Evolutionary conservation across 2,888 invertebrate genomes (phyloP).

Genomic region (Meghimatium bilineatum): DNA sequence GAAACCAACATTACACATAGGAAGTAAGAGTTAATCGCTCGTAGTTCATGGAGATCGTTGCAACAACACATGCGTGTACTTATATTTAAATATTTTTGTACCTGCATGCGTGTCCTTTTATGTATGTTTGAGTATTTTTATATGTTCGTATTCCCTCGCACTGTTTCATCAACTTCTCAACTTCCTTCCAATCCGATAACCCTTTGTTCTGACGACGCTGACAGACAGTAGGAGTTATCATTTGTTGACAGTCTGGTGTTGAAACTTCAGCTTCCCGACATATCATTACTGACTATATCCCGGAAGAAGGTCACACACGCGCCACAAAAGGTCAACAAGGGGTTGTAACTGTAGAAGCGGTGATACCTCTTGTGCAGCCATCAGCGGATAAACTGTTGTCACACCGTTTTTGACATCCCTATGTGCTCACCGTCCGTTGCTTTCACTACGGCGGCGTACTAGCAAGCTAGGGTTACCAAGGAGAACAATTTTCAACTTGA

Average conservation of each 20-base stretch:
- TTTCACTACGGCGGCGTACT: background rate
- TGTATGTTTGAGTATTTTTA: too few relatives aligned
- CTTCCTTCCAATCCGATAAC: background rate
- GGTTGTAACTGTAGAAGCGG: slow-evolving; percentile 30
- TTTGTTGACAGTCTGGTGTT: slow-evolving; percentile 23
- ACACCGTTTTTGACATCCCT: slow-evolving; percentile 17
- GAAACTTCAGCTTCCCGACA: background rate
- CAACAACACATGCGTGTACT: too few relatives aligned
- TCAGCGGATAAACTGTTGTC: slow-evolving; percentile 40
- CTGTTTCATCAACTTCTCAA: background rate
- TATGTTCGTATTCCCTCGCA: too few relatives aligned
- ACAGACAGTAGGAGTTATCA: slow-evolving; percentile 2
- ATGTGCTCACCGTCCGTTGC: slow-evolving; percentile 21
- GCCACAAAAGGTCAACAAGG: slow-evolving; percentile 33
- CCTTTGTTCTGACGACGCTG: slow-evolving; percentile 26
- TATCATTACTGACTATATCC: slow-evolving; percentile 33
- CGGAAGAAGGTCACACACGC: slow-evolving; percentile 28
- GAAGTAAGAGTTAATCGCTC: too few relatives aligned
- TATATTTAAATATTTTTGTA: too few relatives aligned
- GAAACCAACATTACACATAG: too few relatives aligned
- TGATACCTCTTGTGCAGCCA: slow-evolving; percentile 30
- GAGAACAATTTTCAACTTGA: slow-evolving; percentile 22
- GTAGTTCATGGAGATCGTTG: too few relatives aligned
- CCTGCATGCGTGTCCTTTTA: too few relatives aligned
- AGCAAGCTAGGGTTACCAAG: slow-evolving; percentile 6